A percentile compares a stretch with the other conserved stretches of the same genome.
phyloP scores from a whole-genome alignment of 2,797 vertebrate species.

The Heliangelus exortis region DNA sequence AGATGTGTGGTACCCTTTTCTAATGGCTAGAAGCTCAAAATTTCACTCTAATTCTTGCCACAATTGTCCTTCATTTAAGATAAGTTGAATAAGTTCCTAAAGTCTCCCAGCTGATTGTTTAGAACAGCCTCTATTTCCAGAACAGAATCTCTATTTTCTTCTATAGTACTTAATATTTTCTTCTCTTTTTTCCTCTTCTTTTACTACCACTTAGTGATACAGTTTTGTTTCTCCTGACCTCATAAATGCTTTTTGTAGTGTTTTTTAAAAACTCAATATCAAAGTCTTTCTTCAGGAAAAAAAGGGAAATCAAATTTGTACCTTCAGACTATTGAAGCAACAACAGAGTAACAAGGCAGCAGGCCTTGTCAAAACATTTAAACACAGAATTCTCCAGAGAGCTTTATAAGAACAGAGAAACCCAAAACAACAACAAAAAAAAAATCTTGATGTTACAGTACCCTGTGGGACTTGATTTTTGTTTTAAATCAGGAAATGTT shows the following conservation, averaged over 20 bases:
- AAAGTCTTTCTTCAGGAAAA: background rate
- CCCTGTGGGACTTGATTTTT: background rate
- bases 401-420: background rate
- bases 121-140: background rate
- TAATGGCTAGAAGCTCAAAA: background rate
- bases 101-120: background rate
- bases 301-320: background rate
- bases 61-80: background rate
- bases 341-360: background rate
- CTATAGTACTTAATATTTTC: background rate
- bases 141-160: background rate
- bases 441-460: constrained; percentile 9
- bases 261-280: background rate
- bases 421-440: background rate
- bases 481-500: constrained; percentile 16
- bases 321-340: background rate
- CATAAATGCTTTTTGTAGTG: background rate
- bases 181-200: background rate
- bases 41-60: background rate
- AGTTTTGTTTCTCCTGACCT: background rate
- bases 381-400: constrained; percentile 15
- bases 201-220: background rate
- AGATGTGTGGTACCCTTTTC: background rate
- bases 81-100: background rate
- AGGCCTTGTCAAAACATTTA: constrained; percentile 8